Percentiles rank a stretch among this genome's conserved stretches.
Evolutionary conservation across 2,888 invertebrate species (phyloP).

Genomic region (Erpobdella octoculata): DNA sequence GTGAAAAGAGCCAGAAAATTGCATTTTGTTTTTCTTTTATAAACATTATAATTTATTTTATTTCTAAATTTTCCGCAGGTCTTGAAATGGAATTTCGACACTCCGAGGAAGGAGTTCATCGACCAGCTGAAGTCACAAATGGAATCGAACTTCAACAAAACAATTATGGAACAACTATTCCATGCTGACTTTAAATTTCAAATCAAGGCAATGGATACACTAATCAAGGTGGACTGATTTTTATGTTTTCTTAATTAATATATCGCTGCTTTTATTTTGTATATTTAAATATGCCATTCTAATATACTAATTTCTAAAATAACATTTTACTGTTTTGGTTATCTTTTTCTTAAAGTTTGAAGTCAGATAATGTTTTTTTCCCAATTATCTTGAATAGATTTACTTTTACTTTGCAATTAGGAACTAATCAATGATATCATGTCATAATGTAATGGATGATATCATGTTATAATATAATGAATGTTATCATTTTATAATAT

Average conservation of each 20-base stretch:
- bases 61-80: slow-evolving; percentile 45
- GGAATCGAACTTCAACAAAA: slow-evolving; percentile 79
- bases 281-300: neutral
- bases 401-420: no score
- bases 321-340: no score
- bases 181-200: slow-evolving; percentile 89
- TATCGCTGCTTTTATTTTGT: no score
- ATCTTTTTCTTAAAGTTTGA: no score
- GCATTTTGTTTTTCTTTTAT: neutral
- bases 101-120: slow-evolving; percentile 85
- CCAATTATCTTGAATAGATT: no score
- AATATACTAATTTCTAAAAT: no score
- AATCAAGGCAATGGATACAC: slow-evolving; percentile 82
- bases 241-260: neutral
- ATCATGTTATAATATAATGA: no score
- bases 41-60: neutral
- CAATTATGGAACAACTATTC: slow-evolving; percentile 81
- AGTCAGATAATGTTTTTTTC: no score
- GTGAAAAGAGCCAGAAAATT: neutral
- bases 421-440: no score
- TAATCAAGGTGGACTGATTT: slow-evolving; percentile 52
- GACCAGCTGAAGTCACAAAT: slow-evolving; percentile 84
- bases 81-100: slow-evolving; percentile 88
- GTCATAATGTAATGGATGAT: no score
- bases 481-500: no score